Evolutionary conservation across 2,113 vertebrate genomes (phyloP).

Genomic region (Oophaga pumilio): DNA sequence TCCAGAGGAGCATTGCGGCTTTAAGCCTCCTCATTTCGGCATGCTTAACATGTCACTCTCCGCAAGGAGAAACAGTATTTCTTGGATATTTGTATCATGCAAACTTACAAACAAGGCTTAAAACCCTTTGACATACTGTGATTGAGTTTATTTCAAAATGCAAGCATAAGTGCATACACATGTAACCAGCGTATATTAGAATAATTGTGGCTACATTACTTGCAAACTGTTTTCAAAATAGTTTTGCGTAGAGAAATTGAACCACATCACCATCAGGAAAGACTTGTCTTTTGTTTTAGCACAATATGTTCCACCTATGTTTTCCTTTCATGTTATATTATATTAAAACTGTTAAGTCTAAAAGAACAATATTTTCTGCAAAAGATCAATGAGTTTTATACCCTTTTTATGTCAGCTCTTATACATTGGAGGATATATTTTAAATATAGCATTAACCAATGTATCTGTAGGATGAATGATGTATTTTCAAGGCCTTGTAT

Average conservation of each 20-base stretch:
- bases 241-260: neutral
- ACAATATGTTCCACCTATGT: neutral
- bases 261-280: too few species aligned
- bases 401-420: neutral
- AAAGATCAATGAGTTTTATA: neutral
- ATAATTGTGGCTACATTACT: neutral
- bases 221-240: neutral
- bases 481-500: neutral
- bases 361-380: neutral
- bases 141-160: too few species aligned
- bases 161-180: neutral
- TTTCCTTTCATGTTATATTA: neutral
- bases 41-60: too few species aligned
- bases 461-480: neutral
- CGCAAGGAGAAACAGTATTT: too few species aligned
- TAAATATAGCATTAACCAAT: neutral
- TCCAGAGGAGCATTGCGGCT: too few species aligned
- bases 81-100: too few species aligned
- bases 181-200: neutral
- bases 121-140: too few species aligned
- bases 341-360: neutral
- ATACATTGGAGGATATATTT: neutral
- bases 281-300: too few species aligned
- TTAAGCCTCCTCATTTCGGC: too few species aligned
- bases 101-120: too few species aligned